Base-by-base conservation (phyloP, 2,797 vertebrate species). In the Paedocypris micromegethes region DNA sequence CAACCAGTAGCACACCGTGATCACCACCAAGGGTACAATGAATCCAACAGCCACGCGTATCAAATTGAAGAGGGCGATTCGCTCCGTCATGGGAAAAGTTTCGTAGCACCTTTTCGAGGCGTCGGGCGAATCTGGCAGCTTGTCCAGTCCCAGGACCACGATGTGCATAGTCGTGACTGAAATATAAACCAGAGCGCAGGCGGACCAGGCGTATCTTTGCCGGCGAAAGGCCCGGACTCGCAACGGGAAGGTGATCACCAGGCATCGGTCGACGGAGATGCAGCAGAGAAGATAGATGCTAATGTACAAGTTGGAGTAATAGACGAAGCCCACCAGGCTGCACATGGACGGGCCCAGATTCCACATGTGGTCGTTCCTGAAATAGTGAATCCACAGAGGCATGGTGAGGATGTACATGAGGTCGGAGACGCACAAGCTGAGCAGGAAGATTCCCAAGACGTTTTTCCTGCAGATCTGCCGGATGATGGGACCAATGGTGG, bases 221-320 rank as follows among this genome's bases (percentile, higher is more conserved):
- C 83, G 83, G 0, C 87, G 86, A 9, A 81, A 60, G 4, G 68
- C 58, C 74, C 85, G 87, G 68, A 76, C 82, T 49, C 61, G 82
- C 3, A 92, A 72, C 0, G 90, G 90, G 63, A 77, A 86, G 8
- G 68, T 87, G 66, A 91, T 79, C 5, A 86, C 83, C 51, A 92
- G 77, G 79, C 86, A 90, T 71, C 91, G 90, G 71, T 92, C 90
- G 51, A 91, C 78, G 0, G 91, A 92, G 80, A 92, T 91, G n/a
- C 88, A 89, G 77, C 90, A 91, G 48, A 92, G 88, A 47, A 92
- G 81, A 72, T 47, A 87, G 75, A 88, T 90, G 78, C 91, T 91
- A 76, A 88, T 83, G 74, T 92, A 92, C 84, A 89, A 88, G 80
- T 92, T 92, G 74, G 90, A 86, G 82, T 92, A 92, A 82, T 88